Evolutionary conservation across 1,140 invertebrate genomes (phyloP), one percentile per base, ranked within the genome.

Genomic region (Trachelipus rathkii): DNA sequence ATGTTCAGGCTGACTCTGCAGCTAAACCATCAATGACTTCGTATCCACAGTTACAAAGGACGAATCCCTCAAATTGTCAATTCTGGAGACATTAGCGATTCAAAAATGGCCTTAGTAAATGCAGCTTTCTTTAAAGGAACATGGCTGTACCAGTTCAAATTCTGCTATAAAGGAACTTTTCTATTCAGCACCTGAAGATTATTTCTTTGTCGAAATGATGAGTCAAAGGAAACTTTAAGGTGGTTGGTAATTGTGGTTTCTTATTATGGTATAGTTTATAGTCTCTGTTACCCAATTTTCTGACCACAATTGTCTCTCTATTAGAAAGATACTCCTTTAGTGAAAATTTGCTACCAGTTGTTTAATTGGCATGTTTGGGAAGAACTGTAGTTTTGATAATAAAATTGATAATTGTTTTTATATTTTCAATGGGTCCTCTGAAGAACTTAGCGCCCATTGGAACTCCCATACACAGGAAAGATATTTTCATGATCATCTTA

Each of bases 51-150:
- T 87, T 0, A 96, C 95, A 0, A 90, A 73, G 88, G 90, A 21
- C 90, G 95, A 83, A 96, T 97, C 72, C 87, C 88, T 53, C 88
- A 95, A 76, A 85, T 96, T 60, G 81, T 96, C 0, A 87, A 89
- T 0, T 77, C 84, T 0, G 89, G 89, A 11, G 88, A 87, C 2
- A 87, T 95, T 1, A 85, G 85, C n/a, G 44, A 72, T 44, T 73
- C 75, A 23, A 53, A 60, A n/a, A 78, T 81, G 79, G 77, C 79
- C 10, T 69, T 80, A 53, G 76, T 71, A 0, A 97, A 96, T 84
- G 94, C 94, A 0, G 92, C 94, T 0, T 96, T 95, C 82, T 96
- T 96, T 86, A 96, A 96, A 85, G 93, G 93, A 11, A 85, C 89
- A 5, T 95, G 94, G 93, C 86, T 89, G 45, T 91, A 90, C 21